phyloP scores from a whole-genome alignment of 2,888 invertebrate genomes.

The Rhogogaster chlorosoma region DNA sequence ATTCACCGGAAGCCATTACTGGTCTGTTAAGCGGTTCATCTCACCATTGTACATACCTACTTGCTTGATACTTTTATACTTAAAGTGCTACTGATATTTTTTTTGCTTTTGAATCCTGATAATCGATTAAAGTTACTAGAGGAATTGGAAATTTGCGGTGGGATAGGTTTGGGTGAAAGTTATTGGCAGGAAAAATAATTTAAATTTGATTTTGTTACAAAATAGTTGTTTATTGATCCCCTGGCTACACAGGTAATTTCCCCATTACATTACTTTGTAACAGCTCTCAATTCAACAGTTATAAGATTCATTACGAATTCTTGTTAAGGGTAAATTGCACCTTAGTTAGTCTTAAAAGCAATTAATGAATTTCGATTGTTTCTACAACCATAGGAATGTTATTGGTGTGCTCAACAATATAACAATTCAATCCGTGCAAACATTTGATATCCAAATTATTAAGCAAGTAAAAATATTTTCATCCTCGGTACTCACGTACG shows the following conservation, averaged over 20 bases:
- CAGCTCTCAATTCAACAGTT: slow-evolving; percentile 46
- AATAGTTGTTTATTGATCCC: slow-evolving; percentile 52
- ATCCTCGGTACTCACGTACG: background rate
- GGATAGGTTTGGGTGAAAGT: background rate
- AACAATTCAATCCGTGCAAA: slow-evolving; percentile 51
- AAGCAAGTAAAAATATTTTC: slow-evolving; percentile 39
- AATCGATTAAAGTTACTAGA: background rate
- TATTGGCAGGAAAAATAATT: background rate
- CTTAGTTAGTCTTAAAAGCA: slow-evolving; percentile 45
- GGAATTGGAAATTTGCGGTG: background rate
- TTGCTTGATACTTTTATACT: no score
- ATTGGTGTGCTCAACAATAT: slow-evolving; percentile 51
- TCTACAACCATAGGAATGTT: slow-evolving; percentile 50
- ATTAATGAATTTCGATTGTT: slow-evolving; percentile 49
- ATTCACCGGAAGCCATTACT: slow-evolving; percentile 30
- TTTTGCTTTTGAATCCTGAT: background rate
- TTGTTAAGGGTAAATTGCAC: slow-evolving; percentile 43
- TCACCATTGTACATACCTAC: background rate
- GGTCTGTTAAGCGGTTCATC: slow-evolving; percentile 44
- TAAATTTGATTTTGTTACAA: slow-evolving; percentile 15
- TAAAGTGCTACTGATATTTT: background rate
- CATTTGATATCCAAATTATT: slow-evolving; percentile 48
- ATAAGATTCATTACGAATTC: slow-evolving; percentile 36
- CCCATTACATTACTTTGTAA: slow-evolving; percentile 50
- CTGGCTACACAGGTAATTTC: slow-evolving; percentile 51